Conservation (phyloP, 2,113 vertebrate genomes). For the Gallinago media region DNA sequence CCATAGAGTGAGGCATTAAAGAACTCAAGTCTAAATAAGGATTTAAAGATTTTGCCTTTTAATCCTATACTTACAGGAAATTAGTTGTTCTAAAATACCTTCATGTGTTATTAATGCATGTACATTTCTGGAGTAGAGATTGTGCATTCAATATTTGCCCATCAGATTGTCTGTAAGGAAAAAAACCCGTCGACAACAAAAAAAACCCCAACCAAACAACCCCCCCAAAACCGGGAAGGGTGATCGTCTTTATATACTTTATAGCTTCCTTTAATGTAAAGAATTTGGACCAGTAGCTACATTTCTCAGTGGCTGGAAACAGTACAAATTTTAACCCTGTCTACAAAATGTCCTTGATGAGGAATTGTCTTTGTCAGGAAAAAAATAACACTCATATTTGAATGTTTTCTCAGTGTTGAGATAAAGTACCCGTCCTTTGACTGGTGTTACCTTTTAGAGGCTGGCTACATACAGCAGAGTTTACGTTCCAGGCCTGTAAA, state of each 20-base stretch:
- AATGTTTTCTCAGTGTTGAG: not conserved
- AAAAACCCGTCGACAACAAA: too few species aligned
- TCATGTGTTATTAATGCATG: not conserved
- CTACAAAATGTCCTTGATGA: not conserved
- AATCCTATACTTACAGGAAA: not conserved
- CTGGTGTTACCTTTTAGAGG: not conserved
- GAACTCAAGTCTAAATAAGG: not conserved
- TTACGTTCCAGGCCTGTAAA: not conserved
- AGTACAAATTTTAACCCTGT: not conserved
- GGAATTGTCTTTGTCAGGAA: not conserved
- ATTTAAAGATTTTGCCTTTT: not conserved
- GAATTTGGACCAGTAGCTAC: not conserved
- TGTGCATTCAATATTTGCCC: not conserved
- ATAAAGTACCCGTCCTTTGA: not conserved
- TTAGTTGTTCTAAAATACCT: not conserved
- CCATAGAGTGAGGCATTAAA: not conserved
- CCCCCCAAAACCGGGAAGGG: not conserved
- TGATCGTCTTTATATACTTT: not conserved
- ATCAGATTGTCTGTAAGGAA: not conserved
- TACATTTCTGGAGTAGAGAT: not conserved
- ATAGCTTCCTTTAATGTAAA: not conserved
- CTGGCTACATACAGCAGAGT: not conserved
- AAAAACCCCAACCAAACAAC: too few species aligned
- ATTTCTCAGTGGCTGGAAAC: not conserved
- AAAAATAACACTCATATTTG: fast-evolving